A percentile compares a stretch with the other conserved stretches of the same genome.
Evolutionary conservation across 2,113 vertebrate genomes (phyloP).

Genomic region (Protobothrops mucrosquamatus): DNA sequence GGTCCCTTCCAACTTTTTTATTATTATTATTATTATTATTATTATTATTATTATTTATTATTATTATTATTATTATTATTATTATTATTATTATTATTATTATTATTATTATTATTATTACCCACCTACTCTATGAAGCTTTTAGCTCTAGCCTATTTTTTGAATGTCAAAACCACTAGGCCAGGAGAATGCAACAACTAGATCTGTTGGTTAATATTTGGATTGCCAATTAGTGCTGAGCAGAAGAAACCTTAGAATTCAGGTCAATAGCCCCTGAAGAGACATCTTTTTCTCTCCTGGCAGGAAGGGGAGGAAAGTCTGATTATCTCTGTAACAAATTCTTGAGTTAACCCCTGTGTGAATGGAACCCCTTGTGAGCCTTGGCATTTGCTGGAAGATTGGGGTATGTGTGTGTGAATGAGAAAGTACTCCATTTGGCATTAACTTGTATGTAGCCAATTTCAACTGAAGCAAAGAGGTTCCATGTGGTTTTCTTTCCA

Average conservation of each 20-base stretch:
- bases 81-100: no score
- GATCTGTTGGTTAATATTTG: not conserved
- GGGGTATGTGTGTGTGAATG: not conserved
- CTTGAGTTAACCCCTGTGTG: not conserved
- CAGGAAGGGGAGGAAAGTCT: not conserved
- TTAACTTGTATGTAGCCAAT: not conserved
- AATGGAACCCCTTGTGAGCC: not conserved
- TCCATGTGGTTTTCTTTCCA: not conserved
- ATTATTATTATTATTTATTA: no score
- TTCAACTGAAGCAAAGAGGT: not conserved
- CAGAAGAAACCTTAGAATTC: not conserved
- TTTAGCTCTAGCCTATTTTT: not conserved
- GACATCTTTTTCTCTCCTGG: not conserved
- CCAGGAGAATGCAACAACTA: not conserved
- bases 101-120: no score
- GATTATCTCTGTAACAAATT: constrained; percentile 3
- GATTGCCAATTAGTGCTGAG: not conserved
- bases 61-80: no score
- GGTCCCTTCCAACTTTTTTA: no score
- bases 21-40: no score
- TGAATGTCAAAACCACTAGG: not conserved
- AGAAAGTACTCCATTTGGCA: not conserved
- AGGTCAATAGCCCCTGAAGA: constrained; percentile 13
- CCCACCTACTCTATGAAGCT: no score
- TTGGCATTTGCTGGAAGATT: not conserved